Conservation (phyloP, 2,888 invertebrate species). For the Platycheirus rosarum region DNA sequence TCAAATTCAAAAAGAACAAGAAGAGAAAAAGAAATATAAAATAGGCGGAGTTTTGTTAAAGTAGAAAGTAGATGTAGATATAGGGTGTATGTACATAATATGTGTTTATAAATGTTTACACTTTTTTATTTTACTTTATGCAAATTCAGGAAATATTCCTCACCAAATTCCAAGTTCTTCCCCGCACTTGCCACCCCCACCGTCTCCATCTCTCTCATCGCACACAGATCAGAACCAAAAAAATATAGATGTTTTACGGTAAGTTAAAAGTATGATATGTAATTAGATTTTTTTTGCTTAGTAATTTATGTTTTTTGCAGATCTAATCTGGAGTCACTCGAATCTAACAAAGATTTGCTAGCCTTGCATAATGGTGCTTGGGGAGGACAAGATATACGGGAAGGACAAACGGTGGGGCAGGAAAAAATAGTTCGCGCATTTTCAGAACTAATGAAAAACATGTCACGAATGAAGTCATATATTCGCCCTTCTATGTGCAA, state of each 20-base stretch:
- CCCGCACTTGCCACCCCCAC: constrained; percentile 71
- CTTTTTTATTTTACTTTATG: too few relatives aligned
- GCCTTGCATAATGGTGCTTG: constrained; percentile 88
- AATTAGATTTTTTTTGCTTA: not conserved
- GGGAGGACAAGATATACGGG: constrained; percentile 81
- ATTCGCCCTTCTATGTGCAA: constrained; percentile 95
- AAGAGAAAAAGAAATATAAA: too few relatives aligned
- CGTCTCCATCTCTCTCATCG: constrained; percentile 75
- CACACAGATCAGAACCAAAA: constrained; percentile 79
- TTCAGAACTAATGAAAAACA: constrained; percentile 93
- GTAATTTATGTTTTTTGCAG: constrained; percentile 72
- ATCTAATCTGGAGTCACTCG: constrained; percentile 81
- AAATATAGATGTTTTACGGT: constrained; percentile 80
- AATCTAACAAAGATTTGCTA: constrained; percentile 86
- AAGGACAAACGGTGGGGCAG: constrained; percentile 86
- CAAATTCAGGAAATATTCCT: constrained; percentile 35
- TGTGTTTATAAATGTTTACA: too few relatives aligned
- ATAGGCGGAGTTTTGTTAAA: too few relatives aligned
- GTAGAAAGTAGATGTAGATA: too few relatives aligned
- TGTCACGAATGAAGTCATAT: constrained; percentile 94
- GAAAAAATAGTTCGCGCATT: constrained; percentile 94
- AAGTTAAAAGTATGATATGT: constrained; percentile 38
- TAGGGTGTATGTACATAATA: too few relatives aligned
- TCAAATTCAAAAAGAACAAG: too few relatives aligned
- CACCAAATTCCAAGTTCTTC: constrained; percentile 77